Percentiles rank a stretch among this genome's conserved stretches.
Evolutionary conservation across 2,888 invertebrate species (phyloP).

Genomic region (Megalurothrips usitatus): DNA sequence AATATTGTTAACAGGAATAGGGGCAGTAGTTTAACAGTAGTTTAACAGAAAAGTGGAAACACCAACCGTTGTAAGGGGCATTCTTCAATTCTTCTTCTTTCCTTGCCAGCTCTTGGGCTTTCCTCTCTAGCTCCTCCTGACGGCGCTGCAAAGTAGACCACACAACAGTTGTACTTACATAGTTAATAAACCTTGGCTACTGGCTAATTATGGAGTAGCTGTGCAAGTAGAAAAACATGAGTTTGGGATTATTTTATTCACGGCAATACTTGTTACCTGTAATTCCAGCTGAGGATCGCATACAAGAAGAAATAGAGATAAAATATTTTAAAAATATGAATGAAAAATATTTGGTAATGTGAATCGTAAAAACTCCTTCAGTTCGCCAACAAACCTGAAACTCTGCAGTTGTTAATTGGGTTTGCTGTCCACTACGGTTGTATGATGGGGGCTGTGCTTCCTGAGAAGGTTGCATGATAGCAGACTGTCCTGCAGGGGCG

Average conservation of each 20-base stretch:
- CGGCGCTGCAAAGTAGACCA: constrained; percentile 56
- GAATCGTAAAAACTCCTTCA: neutral
- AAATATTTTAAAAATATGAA: neutral
- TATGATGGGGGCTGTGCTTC: constrained; percentile 57
- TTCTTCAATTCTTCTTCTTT: constrained; percentile 79
- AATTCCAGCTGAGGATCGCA: constrained; percentile 27
- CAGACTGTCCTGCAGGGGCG: constrained; percentile 58
- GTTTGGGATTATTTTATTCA: neutral
- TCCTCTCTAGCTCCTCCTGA: constrained; percentile 86
- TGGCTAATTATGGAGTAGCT: neutral
- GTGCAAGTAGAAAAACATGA: neutral
- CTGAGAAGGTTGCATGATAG: constrained; percentile 77
- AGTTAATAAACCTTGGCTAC: neutral
- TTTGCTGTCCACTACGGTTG: constrained; percentile 58
- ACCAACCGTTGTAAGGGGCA: constrained; percentile 50
- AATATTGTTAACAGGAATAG: constrained; percentile 27
- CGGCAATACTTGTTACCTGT: neutral
- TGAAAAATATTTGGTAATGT: constrained; percentile 18
- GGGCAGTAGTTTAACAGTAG: neutral
- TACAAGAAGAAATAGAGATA: constrained; percentile 5
- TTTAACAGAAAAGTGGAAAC: neutral
- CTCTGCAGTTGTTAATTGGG: constrained; percentile 61
- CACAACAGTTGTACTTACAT: too few relatives aligned
- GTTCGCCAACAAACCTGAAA: constrained; percentile 57
- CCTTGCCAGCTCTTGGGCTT: constrained; percentile 82